Evolutionary conservation across 2,888 invertebrate species (phyloP).

Genomic region (Drosophila nigricruria): DNA sequence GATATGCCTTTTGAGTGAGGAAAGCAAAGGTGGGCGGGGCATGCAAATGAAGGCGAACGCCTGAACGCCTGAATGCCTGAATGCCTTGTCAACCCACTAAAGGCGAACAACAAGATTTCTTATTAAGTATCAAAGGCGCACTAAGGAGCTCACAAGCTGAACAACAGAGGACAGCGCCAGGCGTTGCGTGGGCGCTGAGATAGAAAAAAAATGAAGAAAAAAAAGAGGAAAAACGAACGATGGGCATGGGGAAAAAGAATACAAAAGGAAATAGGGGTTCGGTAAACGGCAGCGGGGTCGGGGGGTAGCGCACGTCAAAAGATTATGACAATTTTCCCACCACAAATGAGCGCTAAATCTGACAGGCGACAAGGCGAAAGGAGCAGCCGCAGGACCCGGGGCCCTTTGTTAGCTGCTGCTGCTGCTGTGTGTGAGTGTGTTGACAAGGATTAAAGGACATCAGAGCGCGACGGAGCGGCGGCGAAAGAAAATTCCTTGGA

Average conservation of each 20-base stretch:
- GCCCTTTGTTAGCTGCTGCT: slow-evolving; percentile 69
- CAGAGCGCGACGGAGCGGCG: slow-evolving; percentile 33
- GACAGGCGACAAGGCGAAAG: slow-evolving; percentile 68
- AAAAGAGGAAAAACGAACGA: not conserved
- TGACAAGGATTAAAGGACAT: slow-evolving; percentile 79
- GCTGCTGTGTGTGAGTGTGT: slow-evolving; percentile 61
- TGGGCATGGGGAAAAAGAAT: slow-evolving; percentile 21
- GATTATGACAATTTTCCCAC: slow-evolving; percentile 84
- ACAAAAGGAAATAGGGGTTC: slow-evolving; percentile 40
- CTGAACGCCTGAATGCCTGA: slow-evolving; percentile 6
- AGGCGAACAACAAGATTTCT: slow-evolving; percentile 62
- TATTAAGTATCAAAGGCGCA: slow-evolving; percentile 79
- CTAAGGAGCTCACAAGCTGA: slow-evolving; percentile 28
- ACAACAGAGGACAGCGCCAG: slow-evolving; percentile 32
- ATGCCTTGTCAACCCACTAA: slow-evolving; percentile 64
- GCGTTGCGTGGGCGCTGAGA: slow-evolving; percentile 46
- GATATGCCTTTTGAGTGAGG: slow-evolving; percentile 76
- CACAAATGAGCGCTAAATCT: slow-evolving; percentile 80
- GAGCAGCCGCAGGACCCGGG: slow-evolving; percentile 49
- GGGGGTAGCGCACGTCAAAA: slow-evolving; percentile 78
- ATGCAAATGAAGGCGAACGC: slow-evolving; percentile 70
- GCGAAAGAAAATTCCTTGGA: slow-evolving; percentile 48
- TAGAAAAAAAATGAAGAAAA: slow-evolving; percentile 18
- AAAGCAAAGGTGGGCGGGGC: slow-evolving; percentile 1
- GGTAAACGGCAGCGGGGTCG: slow-evolving; percentile 22